Base-by-base conservation (phyloP, 2,888 invertebrate genomes). In the Parnassius smintheus region DNA sequence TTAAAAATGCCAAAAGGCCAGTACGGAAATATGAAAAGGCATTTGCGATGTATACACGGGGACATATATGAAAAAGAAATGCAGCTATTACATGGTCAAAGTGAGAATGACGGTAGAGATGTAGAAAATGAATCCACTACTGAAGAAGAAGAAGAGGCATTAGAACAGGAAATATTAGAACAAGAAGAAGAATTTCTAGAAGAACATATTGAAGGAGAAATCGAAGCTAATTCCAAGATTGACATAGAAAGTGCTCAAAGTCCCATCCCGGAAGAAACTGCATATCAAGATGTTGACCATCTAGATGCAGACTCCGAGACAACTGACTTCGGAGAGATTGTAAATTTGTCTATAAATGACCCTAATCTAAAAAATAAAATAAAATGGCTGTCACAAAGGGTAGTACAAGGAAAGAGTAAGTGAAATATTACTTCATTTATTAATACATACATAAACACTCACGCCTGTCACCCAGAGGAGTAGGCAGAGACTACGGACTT, bases 321-420 rank as follows among this genome's bases (percentile, higher is more conserved):
- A 9, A 51, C 44, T n/a, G 56, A 60, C 18, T 57, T 42, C 35
- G 64, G 60, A 2, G 48, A 64, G 1, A 57, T 64, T 3, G 53
- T 57, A 2, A 41, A 53, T 48, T 18, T 64, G 50, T 53, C n/a
- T 9, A 57, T 60, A 56, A 49, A 13, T 2, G 64, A 64, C 60
- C 56, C 42, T 9, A 12, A 57, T 2, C 49, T 25, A 10, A 57
- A 64, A 55, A 25, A 25, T 1, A 65, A 65, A 61, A 52, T 61
- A n/a, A 65, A 50, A 49, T 65, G 61, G 57, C 55, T 63, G 10
- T 54, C 58, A 12, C 50, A 58, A 56, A 63, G 62, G 52, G 55
- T 11, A 7, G 59, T 58, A 12, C 55, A 42, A 42, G 61, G 61
- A 7, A 61, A 58, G 18, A 48, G 58, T 60, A 56, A 60, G 59